Conservation (phyloP, 2,888 invertebrate species). For the Lochmaea crataegi region DNA sequence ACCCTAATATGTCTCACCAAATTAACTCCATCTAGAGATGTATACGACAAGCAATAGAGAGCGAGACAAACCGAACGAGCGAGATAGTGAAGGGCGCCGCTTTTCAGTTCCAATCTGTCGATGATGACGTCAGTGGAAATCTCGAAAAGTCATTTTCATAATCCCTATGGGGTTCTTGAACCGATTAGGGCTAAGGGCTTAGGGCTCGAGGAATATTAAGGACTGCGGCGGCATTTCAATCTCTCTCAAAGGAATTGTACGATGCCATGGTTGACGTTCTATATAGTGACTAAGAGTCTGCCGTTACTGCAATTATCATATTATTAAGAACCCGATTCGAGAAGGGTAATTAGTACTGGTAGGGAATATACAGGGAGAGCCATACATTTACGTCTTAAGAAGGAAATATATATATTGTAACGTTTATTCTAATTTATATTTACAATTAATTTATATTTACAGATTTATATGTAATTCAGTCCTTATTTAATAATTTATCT, state of each 20-base stretch:
- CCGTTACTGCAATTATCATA: conserved; percentile 19
- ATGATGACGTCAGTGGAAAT: conserved; percentile 32
- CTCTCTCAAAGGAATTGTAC: conserved; percentile 23
- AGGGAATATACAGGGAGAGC: too few relatives aligned
- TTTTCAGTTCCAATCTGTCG: conserved; percentile 30
- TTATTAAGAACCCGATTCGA: conserved; percentile 1
- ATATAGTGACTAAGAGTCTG: conserved; percentile 7
- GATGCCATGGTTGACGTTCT: conserved; percentile 5
- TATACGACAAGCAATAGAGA: conserved; percentile 20
- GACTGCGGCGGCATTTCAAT: conserved; percentile 24
- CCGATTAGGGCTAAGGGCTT: conserved; percentile 31
- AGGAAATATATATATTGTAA: too few relatives aligned
- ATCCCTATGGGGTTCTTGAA: conserved; percentile 32
- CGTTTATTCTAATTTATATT: too few relatives aligned
- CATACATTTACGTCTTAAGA: too few relatives aligned
- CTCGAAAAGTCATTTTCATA: conserved; percentile 36
- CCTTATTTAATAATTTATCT: too few relatives aligned
- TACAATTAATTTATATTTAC: too few relatives aligned
- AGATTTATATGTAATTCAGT: too few relatives aligned
- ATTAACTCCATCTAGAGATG: conserved; percentile 26
- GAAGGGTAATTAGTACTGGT: not conserved
- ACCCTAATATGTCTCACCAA: conserved; percentile 27
- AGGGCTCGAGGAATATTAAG: conserved; percentile 26
- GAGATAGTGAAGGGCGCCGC: not conserved
- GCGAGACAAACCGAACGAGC: not conserved